Conservation (phyloP, 2,888 invertebrate species). For the Cheilosia scutellata region DNA sequence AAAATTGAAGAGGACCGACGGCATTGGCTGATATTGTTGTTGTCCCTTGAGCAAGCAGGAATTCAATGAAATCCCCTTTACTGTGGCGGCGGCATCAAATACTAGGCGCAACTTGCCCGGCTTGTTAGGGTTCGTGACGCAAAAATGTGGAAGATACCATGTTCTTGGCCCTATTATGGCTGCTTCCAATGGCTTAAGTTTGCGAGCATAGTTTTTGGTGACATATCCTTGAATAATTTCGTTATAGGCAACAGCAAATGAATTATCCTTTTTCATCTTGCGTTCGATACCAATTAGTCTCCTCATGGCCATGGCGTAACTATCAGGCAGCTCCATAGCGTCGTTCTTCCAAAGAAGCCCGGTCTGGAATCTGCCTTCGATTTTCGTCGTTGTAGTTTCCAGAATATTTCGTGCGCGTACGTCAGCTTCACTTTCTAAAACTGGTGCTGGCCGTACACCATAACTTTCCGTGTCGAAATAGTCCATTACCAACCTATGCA, state of each 20-base stretch:
- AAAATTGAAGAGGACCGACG: constrained; percentile 80
- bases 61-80: constrained; percentile 41
- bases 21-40: constrained; percentile 78
- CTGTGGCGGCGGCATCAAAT: background rate
- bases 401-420: constrained; percentile 11
- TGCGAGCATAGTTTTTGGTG: constrained; percentile 70
- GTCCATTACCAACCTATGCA: constrained; percentile 20
- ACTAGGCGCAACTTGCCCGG: constrained; percentile 53
- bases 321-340: constrained; percentile 43
- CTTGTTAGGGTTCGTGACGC: constrained; percentile 77
- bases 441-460: constrained; percentile 15
- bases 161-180: constrained; percentile 11
- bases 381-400: constrained; percentile 4
- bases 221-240: constrained; percentile 62
- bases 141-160: constrained; percentile 77
- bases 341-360: constrained; percentile 64
- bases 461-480: constrained; percentile 35
- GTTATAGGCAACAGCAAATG: constrained; percentile 54
- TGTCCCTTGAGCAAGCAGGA: constrained; percentile 78
- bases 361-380: constrained; percentile 37
- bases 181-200: constrained; percentile 33
- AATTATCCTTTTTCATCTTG: constrained; percentile 66
- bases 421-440: constrained; percentile 1
- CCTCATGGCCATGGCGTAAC: constrained; percentile 57
- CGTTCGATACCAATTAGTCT: constrained; percentile 59